Evolutionary conservation across 2,113 vertebrate genomes (phyloP).

Genomic region (Pagrus major): DNA sequence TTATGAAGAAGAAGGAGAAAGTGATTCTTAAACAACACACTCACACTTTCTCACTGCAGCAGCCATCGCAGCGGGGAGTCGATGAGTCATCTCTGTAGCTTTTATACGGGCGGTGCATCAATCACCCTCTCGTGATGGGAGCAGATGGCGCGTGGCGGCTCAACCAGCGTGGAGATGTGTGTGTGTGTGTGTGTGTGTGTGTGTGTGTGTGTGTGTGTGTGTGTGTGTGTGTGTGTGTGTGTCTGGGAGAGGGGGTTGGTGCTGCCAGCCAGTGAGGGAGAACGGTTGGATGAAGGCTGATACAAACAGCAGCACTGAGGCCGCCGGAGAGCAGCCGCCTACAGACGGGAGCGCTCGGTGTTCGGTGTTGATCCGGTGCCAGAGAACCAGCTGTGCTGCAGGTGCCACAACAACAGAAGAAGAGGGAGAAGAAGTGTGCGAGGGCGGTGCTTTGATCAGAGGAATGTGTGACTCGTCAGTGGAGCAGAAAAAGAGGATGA

Average conservation of each 20-base stretch:
- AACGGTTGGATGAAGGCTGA: conserved; percentile 32
- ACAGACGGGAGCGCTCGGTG: not conserved
- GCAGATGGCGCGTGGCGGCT: conserved; percentile 59
- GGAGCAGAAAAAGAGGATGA: not conserved
- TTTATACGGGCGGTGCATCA: conserved; percentile 52
- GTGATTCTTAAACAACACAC: conserved; percentile 21
- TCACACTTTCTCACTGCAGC: conserved; percentile 22
- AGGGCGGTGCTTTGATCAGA: not conserved
- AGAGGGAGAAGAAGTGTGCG: not conserved
- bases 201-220: conserved; percentile 27
- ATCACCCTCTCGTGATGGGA: conserved; percentile 62
- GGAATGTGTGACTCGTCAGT: not conserved
- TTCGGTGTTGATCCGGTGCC: not conserved
- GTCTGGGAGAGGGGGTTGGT: not conserved
- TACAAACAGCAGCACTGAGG: conserved; percentile 14
- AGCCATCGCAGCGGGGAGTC: not conserved
- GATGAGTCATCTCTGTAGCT: conserved; percentile 64
- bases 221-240: conserved; percentile 25
- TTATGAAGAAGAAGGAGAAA: not conserved
- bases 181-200: conserved; percentile 36
- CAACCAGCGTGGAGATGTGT: conserved; percentile 14
- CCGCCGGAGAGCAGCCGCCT: not conserved
- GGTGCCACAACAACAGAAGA: not conserved
- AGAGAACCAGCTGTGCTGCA: conserved; percentile 23
- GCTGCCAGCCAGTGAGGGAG: not conserved